A percentile compares a stretch with the other conserved stretches of the same genome.
phyloP scores from a whole-genome alignment of 2,797 vertebrate species.

The Phataginus tricuspis region DNA sequence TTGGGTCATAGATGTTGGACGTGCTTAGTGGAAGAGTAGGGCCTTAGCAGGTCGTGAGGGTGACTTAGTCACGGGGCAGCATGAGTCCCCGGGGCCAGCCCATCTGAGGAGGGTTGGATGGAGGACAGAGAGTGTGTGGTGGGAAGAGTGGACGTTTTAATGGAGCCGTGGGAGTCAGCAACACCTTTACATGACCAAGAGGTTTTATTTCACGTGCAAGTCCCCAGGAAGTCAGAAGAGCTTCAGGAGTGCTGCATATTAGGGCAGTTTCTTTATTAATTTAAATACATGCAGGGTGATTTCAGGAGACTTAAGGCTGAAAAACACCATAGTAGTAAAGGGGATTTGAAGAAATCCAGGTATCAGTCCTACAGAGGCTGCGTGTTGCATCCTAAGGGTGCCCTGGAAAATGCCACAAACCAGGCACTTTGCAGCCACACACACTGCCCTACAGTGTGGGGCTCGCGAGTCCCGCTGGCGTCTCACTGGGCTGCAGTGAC shows the following conservation, averaged over 20 bases:
- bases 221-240: accelerated
- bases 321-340: accelerated
- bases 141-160: accelerated
- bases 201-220: accelerated
- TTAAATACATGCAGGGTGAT: neutral
- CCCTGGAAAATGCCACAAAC: too few species aligned
- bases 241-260: accelerated
- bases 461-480: accelerated
- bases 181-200: accelerated
- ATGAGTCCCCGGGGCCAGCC: accelerated
- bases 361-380: accelerated
- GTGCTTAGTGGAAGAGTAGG: accelerated
- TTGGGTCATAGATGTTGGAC: accelerated
- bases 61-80: accelerated
- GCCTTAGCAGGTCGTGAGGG: accelerated
- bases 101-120: accelerated
- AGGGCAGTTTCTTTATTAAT: neutral
- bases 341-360: neutral
- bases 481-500: accelerated
- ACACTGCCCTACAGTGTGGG: accelerated
- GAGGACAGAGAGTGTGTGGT: accelerated
- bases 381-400: accelerated
- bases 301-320: neutral
- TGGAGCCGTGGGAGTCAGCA: accelerated
- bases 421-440: accelerated